A percentile compares a stretch with the other conserved stretches of the same genome.
Conservation (phyloP, 2,113 vertebrate genomes). For the Ammodramus savannarum region DNA sequence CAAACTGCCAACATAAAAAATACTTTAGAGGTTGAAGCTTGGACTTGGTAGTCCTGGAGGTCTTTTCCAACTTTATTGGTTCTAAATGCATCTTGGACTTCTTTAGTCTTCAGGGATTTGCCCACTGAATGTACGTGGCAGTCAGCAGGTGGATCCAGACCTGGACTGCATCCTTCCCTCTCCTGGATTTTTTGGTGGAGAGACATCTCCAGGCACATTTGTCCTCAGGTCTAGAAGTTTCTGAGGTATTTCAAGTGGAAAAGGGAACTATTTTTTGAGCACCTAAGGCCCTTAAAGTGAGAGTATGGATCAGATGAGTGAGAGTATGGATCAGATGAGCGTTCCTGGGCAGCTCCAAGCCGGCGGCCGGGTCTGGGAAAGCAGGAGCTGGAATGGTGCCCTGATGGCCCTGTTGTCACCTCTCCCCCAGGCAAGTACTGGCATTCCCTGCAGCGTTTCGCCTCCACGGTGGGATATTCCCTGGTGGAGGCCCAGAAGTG, state of each 20-base stretch:
- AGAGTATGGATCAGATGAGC: not conserved
- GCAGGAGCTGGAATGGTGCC: fast-evolving
- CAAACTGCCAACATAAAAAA: not conserved
- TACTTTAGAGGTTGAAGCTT: not conserved
- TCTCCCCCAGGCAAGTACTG: constrained; percentile 89
- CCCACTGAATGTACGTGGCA: not conserved
- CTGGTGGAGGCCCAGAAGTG: constrained; percentile 87
- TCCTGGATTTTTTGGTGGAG: not conserved
- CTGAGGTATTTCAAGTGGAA: not conserved
- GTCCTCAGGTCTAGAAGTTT: not conserved
- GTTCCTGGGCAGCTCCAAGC: not conserved
- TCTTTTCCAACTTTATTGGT: not conserved
- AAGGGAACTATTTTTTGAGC: not conserved
- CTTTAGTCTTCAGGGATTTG: not conserved
- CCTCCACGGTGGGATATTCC: constrained; percentile 84
- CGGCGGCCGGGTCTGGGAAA: fast-evolving
- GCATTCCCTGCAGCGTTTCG: constrained; percentile 84
- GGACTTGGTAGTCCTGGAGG: not conserved
- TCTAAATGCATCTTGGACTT: not conserved
- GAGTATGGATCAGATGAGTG: not conserved
- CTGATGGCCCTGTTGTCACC: not conserved
- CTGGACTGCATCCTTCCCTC: not conserved
- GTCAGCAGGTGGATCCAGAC: not conserved
- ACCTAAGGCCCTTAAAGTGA: not conserved
- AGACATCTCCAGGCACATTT: not conserved